These are phyloP conservation scores for Latrodectus geometricus DNA, from an alignment of 1,140 invertebrate species.

Conservation along the genomic window DNA sequence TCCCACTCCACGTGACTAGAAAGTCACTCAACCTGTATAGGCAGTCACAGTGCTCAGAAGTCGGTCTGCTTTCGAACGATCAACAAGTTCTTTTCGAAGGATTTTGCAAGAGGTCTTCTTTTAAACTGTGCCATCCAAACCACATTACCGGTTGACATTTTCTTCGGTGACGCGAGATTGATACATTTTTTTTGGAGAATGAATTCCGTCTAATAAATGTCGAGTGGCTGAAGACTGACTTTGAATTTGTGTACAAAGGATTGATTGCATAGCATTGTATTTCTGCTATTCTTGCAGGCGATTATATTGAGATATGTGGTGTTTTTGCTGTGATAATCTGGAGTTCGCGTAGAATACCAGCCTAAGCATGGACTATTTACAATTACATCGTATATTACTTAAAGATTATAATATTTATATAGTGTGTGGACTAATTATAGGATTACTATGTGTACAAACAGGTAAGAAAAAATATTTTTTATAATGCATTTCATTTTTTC, in stretches of 20 bases:
- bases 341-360: not conserved
- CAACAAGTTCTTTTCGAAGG: slow-evolving; percentile 9
- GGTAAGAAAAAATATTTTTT: slow-evolving; percentile 14
- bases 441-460: slow-evolving; percentile 49
- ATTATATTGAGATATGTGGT: slow-evolving; percentile 14
- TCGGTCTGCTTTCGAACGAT: slow-evolving; percentile 22
- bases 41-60: slow-evolving; percentile 12
- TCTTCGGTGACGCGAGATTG: not conserved
- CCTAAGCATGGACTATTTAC: slow-evolving; percentile 25
- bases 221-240: not conserved
- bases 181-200: not conserved
- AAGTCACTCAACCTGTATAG: slow-evolving; percentile 48
- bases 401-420: slow-evolving; percentile 33
- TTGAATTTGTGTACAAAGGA: not conserved
- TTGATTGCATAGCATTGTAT: too few relatives aligned
- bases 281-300: not conserved
- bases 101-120: slow-evolving; percentile 6
- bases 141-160: not conserved
- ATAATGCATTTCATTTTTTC: not conserved
- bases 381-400: slow-evolving; percentile 5
- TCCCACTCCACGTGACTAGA: slow-evolving; percentile 41
- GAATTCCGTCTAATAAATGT: not conserved
- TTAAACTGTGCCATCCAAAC: not conserved
- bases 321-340: slow-evolving; percentile 5
- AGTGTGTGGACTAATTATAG: slow-evolving; percentile 48